phyloP scores from a whole-genome alignment of 2,113 vertebrate genomes.

The Nansenia antarctica region DNA sequence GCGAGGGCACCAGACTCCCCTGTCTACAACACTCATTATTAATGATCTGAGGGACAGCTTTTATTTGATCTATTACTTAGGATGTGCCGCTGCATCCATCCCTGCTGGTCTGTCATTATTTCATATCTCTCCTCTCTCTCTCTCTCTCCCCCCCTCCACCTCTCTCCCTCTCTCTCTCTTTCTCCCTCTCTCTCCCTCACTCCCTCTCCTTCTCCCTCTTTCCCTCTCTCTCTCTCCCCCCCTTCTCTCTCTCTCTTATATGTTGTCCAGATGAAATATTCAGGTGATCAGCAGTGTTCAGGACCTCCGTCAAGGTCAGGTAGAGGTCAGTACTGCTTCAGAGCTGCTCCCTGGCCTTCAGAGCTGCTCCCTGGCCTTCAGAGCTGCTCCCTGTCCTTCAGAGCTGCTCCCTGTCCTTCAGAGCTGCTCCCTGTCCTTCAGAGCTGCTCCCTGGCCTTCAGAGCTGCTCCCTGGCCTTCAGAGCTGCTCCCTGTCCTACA shows the following conservation, averaged over 20 bases:
- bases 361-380: too few relatives aligned
- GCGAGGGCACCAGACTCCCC: constrained; percentile 54
- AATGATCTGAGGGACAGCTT: constrained; percentile 78
- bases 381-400: too few relatives aligned
- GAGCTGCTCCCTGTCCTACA: too few relatives aligned
- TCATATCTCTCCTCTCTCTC: constrained; percentile 56
- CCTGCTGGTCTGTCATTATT: constrained; percentile 78
- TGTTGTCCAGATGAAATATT: constrained; percentile 78
- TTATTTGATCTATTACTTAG: constrained; percentile 80
- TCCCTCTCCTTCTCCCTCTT: too few relatives aligned
- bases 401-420: too few relatives aligned
- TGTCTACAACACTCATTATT: constrained; percentile 72
- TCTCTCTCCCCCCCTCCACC: constrained; percentile 59
- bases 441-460: too few relatives aligned
- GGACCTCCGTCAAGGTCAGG: constrained; percentile 51
- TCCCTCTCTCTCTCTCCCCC: not conserved
- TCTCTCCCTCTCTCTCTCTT: constrained; percentile 61
- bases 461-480: too few relatives aligned
- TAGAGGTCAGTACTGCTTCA: too few relatives aligned
- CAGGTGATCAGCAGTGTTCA: constrained; percentile 69
- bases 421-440: too few relatives aligned
- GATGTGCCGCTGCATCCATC: constrained; percentile 68
- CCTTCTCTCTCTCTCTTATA: too few relatives aligned
- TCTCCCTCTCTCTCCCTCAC: constrained; percentile 68
- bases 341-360: too few relatives aligned